Evolutionary conservation across 2,888 invertebrate species (phyloP), one percentile per base, ranked within the genome.

Genomic region (Callinectes sapidus): DNA sequence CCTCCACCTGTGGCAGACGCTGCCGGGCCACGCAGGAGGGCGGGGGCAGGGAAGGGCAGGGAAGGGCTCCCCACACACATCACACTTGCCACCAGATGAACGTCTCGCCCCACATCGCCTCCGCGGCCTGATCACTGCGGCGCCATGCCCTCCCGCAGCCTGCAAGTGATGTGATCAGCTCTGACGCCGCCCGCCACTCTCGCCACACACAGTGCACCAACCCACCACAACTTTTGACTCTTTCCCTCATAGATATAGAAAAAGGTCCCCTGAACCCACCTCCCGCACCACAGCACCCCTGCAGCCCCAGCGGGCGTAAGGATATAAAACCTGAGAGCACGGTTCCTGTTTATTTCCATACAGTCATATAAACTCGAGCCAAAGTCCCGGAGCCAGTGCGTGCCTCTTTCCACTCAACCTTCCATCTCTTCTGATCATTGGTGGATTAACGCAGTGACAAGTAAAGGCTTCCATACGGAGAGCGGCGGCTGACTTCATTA

Each of bases 1-100:
- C 39, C 35, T 54, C 86, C 89, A 92, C 48, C 92, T 89, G 89
- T 92, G 92, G 32, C 92, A 92, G 16, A 92, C 32, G 85, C 48
- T 28, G 35, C 86, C 55, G 28, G 86, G 81, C 92, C 92, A 92
- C 14, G 23, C 32, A 42, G 85, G 61, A 18, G 61, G 48, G 5
- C 89, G 23, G 16, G 77, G 55, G 61, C 54, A 18, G 61, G 55
- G 39, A 23, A 42, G 39, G 61, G 35, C 28, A 42, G 77, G 39
- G 39, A 42, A 39, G 35, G 81, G 55, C 23, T 39, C 39, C 54
- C 92, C 89, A 35, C 92, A 92, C 28, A 89, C 89, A 89, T 86
- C 89, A 89, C 92, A 89, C 28, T 32, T 39, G 10, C 18, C 39
- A 54, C 54, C 28, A 61, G 42, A 18, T 66, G 39, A 48, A 32